phyloP scores from a whole-genome alignment of 2,888 invertebrate genomes.

The Drosophila subsilvestris region DNA sequence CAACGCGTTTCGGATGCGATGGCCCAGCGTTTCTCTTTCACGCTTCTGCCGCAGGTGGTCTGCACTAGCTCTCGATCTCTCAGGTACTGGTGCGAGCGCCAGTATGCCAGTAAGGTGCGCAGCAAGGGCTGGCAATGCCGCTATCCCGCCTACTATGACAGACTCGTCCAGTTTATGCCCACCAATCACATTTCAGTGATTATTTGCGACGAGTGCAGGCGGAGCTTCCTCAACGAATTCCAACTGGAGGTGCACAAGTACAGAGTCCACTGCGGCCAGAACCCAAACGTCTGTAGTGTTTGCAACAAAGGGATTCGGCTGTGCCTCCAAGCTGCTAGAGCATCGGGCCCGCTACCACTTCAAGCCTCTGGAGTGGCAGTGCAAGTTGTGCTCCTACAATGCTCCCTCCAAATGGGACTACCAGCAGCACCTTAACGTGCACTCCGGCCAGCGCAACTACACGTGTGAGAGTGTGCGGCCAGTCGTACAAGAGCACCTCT shows the following conservation, averaged over 20 bases:
- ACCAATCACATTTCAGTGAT: constrained; percentile 28
- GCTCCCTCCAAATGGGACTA: constrained; percentile 53
- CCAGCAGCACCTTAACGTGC: constrained; percentile 31
- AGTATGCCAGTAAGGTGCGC: constrained; percentile 32
- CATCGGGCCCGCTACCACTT: constrained; percentile 45
- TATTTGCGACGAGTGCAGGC: constrained; percentile 43
- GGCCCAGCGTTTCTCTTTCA: constrained; percentile 16
- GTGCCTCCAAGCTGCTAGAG: constrained; percentile 36
- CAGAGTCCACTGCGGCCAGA: constrained; percentile 29
- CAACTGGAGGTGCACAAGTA: constrained; percentile 48
- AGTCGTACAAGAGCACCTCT: constrained; percentile 44
- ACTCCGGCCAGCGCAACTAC: constrained; percentile 46
- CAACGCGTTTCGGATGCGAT: constrained; percentile 24
- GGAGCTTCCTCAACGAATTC: constrained; percentile 37
- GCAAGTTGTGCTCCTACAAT: constrained; percentile 46
- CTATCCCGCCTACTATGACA: constrained; percentile 34
- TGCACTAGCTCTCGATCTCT: constrained; percentile 33
- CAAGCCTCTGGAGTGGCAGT: constrained; percentile 33
- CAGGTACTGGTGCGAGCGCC: constrained; percentile 45
- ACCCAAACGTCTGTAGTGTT: constrained; percentile 41
- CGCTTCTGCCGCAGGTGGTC: constrained; percentile 19
- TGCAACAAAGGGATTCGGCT: constrained; percentile 34
- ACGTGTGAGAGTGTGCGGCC: constrained; percentile 55
- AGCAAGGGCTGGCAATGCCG: constrained; percentile 19
- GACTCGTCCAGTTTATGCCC: constrained; percentile 44